A percentile compares a stretch with the other conserved stretches of the same genome.
phyloP scores from a whole-genome alignment of 2,113 vertebrate species.

The Gopherus flavomarginatus region DNA sequence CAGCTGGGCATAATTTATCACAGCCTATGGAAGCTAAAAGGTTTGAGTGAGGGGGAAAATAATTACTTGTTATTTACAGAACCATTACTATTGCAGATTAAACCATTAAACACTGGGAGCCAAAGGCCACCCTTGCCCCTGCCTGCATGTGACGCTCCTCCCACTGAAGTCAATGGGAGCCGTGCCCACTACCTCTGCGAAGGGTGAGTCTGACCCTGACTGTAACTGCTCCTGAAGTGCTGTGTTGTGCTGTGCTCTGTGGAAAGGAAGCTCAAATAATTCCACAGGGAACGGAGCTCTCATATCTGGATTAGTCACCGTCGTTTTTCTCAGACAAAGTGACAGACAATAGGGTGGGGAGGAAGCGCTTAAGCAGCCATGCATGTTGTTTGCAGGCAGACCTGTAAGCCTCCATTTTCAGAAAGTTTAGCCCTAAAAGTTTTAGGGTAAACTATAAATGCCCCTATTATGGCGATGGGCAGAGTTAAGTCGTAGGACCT shows the following conservation, averaged over 20 bases:
- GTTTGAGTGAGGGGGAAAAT: not conserved
- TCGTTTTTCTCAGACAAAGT: not conserved
- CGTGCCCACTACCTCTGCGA: not conserved
- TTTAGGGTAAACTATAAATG: slow-evolving; percentile 2
- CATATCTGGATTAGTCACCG: not conserved
- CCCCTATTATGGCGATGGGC: not conserved
- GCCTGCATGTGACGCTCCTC: not conserved
- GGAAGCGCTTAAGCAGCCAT: not conserved
- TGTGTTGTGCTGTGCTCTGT: not conserved
- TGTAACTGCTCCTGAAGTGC: not conserved
- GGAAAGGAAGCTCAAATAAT: not conserved
- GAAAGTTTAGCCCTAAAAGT: not conserved
- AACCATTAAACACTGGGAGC: not conserved
- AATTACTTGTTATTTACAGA: not conserved
- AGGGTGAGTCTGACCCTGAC: not conserved
- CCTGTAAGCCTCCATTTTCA: not conserved
- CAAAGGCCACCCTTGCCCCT: not conserved
- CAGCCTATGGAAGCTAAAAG: not conserved
- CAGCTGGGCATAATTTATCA: not conserved
- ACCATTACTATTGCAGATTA: not conserved
- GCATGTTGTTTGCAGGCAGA: not conserved
- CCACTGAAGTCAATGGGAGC: not conserved
- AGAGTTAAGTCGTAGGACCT: not conserved
- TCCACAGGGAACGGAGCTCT: not conserved
- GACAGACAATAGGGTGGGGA: not conserved